Evolutionary conservation across 2,113 vertebrate species (phyloP), one percentile per base, ranked within the genome.

Genomic region (Cephalopholis sonnerati): DNA sequence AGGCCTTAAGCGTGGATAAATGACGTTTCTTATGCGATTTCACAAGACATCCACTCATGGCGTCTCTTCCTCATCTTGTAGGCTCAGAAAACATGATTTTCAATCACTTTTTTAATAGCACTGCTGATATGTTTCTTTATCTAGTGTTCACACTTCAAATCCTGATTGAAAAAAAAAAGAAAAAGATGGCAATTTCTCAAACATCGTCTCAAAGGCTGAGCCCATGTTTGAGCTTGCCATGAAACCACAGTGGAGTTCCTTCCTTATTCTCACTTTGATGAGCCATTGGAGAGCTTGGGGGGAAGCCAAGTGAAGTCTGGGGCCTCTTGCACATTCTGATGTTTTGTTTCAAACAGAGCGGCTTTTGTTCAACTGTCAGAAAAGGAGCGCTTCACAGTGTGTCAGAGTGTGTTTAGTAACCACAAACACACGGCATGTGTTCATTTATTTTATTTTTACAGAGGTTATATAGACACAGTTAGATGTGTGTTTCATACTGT

Each of bases 231-330:
- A 90, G 80, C 88, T 89, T 89, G 86, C 75, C 82, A 82, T 90
- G 48, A 88, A 91, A 89, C 82, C 85, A 62, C 91, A 87, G 64
- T 4, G n/a, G 69, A 89, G 83, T 86, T 89, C 84, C 76, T 85
- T 87, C 82, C 82, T 91, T 88, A 67, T 89, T 90, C 82, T 89
- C 64, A 79, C 89, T 92, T 89, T 89, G 87, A 93, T 90, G 89
- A 91, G 79, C 76, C 84, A 68, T 90, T 77, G 87, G 88, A 84
- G 86, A 79, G 69, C 61, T 89, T 87, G 89, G 78, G 83, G 75
- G 63, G 62, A 59, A 77, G 88, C 86, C 90, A 89, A 87, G 77
- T 29, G 46, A 78, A 82, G 73, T 79, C 90, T 80, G 63, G 81
- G 86, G 86, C 90, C 90, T 88, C 86, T 72, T 55, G 75, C 65